Conservation (phyloP, 2,888 invertebrate species). For the Dryomyza anilis region DNA sequence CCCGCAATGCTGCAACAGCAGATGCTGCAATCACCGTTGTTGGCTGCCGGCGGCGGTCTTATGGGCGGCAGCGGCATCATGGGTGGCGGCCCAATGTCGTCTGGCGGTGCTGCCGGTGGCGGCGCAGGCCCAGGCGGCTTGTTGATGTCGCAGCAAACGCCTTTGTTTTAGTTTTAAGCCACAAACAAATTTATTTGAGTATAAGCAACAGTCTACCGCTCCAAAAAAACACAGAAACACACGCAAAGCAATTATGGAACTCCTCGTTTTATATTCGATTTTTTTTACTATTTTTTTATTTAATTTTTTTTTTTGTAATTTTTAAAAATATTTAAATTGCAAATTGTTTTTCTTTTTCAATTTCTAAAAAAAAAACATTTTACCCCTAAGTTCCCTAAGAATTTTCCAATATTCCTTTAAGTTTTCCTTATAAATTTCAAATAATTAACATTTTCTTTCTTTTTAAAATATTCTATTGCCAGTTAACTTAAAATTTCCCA, state of each 20-base stretch:
- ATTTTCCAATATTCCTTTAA: no score
- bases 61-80: conserved; percentile 37
- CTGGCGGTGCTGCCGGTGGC: conserved; percentile 34
- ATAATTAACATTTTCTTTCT: no score
- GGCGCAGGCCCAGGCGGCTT: conserved; percentile 58
- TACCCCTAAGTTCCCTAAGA: no score
- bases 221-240: neutral
- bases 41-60: conserved; percentile 29
- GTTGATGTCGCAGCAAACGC: conserved; percentile 51
- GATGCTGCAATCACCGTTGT: conserved; percentile 42
- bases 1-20: conserved; percentile 35
- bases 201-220: conserved; percentile 11
- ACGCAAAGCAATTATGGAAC: conserved; percentile 11
- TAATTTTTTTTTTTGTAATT: conserved; percentile 2
- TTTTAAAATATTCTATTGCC: no score
- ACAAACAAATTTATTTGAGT: no score
- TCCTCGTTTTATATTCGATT: neutral
- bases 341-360: no score
- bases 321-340: no score
- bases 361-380: no score
- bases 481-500: no score
- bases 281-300: neutral
- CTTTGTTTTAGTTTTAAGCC: conserved; percentile 45
- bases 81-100: conserved; percentile 26
- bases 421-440: no score